Base-by-base conservation (phyloP, 2,113 vertebrate genomes). In the Brienomyrus brachyistius region DNA sequence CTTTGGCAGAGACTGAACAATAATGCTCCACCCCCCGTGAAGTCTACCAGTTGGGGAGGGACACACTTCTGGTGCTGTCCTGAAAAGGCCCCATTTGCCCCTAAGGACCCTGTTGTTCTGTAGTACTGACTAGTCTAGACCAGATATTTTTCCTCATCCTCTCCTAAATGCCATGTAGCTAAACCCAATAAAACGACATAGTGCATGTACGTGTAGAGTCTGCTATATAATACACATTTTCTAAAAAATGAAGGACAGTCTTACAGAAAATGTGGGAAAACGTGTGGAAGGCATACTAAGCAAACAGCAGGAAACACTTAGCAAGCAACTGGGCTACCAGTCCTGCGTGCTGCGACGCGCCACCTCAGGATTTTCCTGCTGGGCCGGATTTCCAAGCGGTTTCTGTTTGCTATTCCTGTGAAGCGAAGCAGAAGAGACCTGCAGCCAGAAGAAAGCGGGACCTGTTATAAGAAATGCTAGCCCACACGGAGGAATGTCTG, bases 281-380 rank as follows among this genome's bases (percentile, higher is more conserved):
- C n/a, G 19, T 83, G 70, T 40, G 70, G 31, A 31, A 77, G 13
- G 70, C 31, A 77, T 40, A 11, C 1, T 84, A 48, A 84, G 45
- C 45, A 48, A 84, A 84, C 45, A n/a, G 82, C 9, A 48, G 45
- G 45, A n/a, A 84, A 84, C 45, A 45, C 40, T 45, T 82, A 48
- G 82, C 8, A 7, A 48, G 43, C 8, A 13, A 84, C 82, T 84
- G 82, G 82, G 82, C 82, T 48, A 48, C 45, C 31, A 45, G 77
- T 21, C 15, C 35, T 84, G 82, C 82, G 19, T 84, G 82, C 82
- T 48, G 43, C 40, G 21, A 84, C 82, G 82, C 40, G 23, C n/a
- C 45, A 48, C 45, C 82, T 84, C 82, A 48, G 45, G 82, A 84
- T 45, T 84, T 84, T 84, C 82, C 82, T 84, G 82, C 45, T 48